Conservation (phyloP, 2,888 invertebrate species). For the Dione juno region DNA sequence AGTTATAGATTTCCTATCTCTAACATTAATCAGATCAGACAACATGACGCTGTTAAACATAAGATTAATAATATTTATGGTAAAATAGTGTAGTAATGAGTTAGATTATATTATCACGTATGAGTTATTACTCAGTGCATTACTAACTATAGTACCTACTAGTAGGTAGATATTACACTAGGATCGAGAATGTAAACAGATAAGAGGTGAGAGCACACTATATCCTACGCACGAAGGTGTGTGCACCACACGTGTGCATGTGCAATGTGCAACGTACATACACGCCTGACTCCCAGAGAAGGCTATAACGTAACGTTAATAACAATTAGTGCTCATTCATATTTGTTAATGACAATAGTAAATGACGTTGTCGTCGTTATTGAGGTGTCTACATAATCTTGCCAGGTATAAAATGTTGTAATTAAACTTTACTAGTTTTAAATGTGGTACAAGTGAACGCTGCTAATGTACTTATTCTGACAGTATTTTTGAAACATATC, state of each 20-base stretch:
- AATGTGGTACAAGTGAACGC: not conserved
- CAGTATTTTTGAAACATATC: too few species aligned
- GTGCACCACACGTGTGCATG: not conserved
- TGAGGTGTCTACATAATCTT: not conserved
- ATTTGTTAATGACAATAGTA: not conserved
- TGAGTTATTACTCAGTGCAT: too few species aligned
- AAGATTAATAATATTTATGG: too few species aligned
- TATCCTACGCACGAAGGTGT: not conserved
- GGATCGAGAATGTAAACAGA: slow-evolving; percentile 19
- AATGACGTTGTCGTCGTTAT: slow-evolving; percentile 3
- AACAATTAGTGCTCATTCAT: not conserved
- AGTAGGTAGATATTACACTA: not conserved
- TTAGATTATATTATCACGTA: too few species aligned
- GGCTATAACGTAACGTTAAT: not conserved
- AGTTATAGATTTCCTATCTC: too few species aligned
- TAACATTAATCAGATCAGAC: too few species aligned
- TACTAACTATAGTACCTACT: not conserved
- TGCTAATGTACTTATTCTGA: not conserved
- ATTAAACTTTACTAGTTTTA: not conserved
- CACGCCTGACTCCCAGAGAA: not conserved
- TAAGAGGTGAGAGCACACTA: not conserved
- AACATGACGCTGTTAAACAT: too few species aligned
- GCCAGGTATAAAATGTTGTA: not conserved
- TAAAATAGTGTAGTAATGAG: too few species aligned
- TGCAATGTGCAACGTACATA: not conserved